Conservation (phyloP, 1,140 invertebrate species). For the Zaprionus vittiger region DNA sequence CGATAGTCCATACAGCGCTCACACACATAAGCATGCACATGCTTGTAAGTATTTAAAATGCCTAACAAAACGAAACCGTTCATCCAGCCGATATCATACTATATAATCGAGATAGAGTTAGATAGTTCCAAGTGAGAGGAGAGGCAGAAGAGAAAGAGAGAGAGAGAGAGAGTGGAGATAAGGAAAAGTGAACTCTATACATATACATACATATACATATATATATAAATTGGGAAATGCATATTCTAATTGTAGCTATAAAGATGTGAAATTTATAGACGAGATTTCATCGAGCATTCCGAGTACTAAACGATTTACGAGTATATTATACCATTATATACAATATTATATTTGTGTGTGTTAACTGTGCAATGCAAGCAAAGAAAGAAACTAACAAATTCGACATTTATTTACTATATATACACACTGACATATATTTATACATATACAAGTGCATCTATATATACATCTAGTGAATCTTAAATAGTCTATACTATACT, state of each 20-base stretch:
- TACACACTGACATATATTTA: slow-evolving; percentile 61
- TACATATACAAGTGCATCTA: slow-evolving; percentile 59
- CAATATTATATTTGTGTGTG: slow-evolving; percentile 52
- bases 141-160: neutral
- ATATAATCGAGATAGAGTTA: neutral
- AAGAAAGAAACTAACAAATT: slow-evolving; percentile 40
- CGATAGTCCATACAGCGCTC: neutral
- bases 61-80: slow-evolving; percentile 69
- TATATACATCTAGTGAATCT: slow-evolving; percentile 41
- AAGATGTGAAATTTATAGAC: slow-evolving; percentile 9
- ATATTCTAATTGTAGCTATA: slow-evolving; percentile 20
- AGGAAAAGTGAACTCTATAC: slow-evolving; percentile 25
- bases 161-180: slow-evolving; percentile 16
- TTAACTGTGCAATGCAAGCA: slow-evolving; percentile 47
- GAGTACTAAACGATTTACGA: slow-evolving; percentile 12
- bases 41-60: slow-evolving; percentile 29
- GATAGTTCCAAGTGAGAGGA: neutral
- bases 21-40: slow-evolving; percentile 2
- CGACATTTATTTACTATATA: slow-evolving; percentile 61
- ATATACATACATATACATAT: slow-evolving; percentile 24
- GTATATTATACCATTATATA: slow-evolving; percentile 36
- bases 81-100: slow-evolving; percentile 45
- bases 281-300: slow-evolving; percentile 22
- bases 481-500: slow-evolving; percentile 24
- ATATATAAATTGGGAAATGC: slow-evolving; percentile 27